Conservation (phyloP, 1,140 invertebrate species). For the Glossosoma conforme region DNA sequence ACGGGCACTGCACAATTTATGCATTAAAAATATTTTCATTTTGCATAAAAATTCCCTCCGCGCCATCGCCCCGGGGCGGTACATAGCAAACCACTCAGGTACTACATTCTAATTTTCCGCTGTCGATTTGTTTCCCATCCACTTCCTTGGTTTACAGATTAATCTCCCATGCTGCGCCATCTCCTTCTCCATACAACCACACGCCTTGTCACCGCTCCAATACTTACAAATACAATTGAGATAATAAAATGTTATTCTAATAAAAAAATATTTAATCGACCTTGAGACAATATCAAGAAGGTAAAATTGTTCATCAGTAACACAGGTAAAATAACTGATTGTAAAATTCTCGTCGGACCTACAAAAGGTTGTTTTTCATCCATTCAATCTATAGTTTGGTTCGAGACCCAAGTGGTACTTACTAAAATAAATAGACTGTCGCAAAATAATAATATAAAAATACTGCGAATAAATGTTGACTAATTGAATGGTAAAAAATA, state of each 20-base stretch:
- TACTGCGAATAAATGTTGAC: too few species aligned
- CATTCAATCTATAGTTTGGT: too few species aligned
- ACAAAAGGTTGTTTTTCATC: too few species aligned
- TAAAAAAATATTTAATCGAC: too few species aligned
- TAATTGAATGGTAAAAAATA: too few species aligned
- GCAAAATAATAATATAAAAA: not conserved
- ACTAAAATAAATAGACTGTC: too few species aligned
- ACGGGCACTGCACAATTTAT: not conserved
- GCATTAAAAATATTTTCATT: not conserved
- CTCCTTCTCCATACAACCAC: conserved; percentile 16
- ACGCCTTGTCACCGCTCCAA: not conserved
- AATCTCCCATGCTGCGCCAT: conserved; percentile 16
- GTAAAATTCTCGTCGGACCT: too few species aligned
- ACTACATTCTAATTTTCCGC: conserved; percentile 30
- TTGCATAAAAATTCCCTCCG: conserved; percentile 2
- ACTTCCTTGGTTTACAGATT: conserved; percentile 24
- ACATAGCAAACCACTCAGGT: conserved; percentile 27
- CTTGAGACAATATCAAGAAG: too few species aligned
- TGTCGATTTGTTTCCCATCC: conserved; percentile 28
- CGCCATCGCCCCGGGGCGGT: conserved; percentile 15
- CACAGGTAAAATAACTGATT: too few species aligned
- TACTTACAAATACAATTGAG: not conserved
- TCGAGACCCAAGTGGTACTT: too few species aligned
- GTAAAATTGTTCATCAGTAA: too few species aligned
- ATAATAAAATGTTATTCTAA: too few species aligned